Base-by-base conservation (phyloP, 2,888 invertebrate species). In the Lymantria monacha region DNA sequence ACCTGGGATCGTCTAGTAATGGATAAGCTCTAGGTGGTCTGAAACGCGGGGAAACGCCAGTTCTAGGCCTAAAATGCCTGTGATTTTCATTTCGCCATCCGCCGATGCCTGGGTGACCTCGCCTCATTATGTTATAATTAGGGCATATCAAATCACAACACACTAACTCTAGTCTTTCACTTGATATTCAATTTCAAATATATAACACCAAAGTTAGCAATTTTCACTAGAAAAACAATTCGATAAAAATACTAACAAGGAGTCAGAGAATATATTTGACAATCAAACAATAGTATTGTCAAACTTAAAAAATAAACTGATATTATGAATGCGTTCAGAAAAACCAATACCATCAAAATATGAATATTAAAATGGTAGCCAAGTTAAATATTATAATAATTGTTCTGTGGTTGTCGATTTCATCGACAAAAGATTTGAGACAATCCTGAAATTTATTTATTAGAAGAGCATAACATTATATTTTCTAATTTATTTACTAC, bases 61-160 rank as follows among this genome's bases (percentile, higher is more conserved):
- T 73, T 73, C 88, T 81, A 52, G 88, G 81, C 63, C 86, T 83
- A 59, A 82, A 90, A 76, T 83, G 79, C 67, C 87, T 82, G 36
- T 76, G 80, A 76, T 83, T 83, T 66, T 89, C 90, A 74, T 70
- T 81, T 72, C 88, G 81, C 91, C 91, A 90, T 71, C 85, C 85
- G 61, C 86, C 81, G 63, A 78, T 75, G 66, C 81, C 79, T 64
- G 80, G 68, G 71, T 88, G 90, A 88, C 90, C 89, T 87, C 91
- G 88, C 67, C 90, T 82, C 91, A 91, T 91, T 68, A 69, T 85
- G 73, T 57, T 60, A 74, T 61, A 60, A 64, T 76, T 78, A 81
- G 55, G 72, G 67, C 86, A 87, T 84, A 72, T 63, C 79, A 65
- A 36, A 30, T 30, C 46, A 45, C 46, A 52, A 49, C 30, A 51